These are phyloP conservation scores for Amphiduros pacificus DNA, from an alignment of 2,888 invertebrate genomes.

Conservation along the genomic window DNA sequence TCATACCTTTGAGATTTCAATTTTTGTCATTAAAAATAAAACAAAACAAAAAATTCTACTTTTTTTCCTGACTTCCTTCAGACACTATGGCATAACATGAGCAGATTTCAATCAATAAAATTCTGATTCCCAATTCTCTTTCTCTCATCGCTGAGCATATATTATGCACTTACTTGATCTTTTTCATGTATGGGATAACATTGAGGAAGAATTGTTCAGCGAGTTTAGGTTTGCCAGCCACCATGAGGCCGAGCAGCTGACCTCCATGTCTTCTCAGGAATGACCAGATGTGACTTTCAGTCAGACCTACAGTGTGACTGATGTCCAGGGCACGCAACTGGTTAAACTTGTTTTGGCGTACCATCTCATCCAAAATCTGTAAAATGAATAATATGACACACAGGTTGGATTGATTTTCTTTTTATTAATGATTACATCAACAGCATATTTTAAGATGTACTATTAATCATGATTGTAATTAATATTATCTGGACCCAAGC, in stretches of 20 bases:
- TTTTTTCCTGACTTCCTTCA: too few species aligned
- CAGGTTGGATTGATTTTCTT: background rate
- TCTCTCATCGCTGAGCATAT: background rate
- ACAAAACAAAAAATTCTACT: too few species aligned
- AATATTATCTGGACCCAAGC: too few species aligned
- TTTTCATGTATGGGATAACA: conserved; percentile 85
- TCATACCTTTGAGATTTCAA: too few species aligned
- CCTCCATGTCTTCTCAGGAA: conserved; percentile 88
- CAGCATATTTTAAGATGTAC: too few species aligned
- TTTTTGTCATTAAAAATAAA: too few species aligned
- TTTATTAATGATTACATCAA: background rate
- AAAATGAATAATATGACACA: conserved; percentile 18
- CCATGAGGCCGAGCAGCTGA: conserved; percentile 82
- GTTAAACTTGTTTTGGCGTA: conserved; percentile 77
- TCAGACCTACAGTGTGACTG: conserved; percentile 91
- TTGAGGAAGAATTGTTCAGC: conserved; percentile 98
- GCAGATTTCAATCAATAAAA: too few species aligned
- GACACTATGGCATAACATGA: too few species aligned
- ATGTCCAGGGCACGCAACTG: conserved; percentile 86
- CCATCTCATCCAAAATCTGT: conserved; percentile 83
- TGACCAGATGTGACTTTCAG: conserved; percentile 88
- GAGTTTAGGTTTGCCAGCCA: conserved; percentile 96
- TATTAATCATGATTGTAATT: too few species aligned
- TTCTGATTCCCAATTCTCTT: too few species aligned
- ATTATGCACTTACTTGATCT: conserved; percentile 75